A percentile compares a stretch with the other conserved stretches of the same genome.
Evolutionary conservation across 37 sponge, comb jelly and placozoan genomes (phyloP).

Genomic region (Chondrosia reniformis): DNA sequence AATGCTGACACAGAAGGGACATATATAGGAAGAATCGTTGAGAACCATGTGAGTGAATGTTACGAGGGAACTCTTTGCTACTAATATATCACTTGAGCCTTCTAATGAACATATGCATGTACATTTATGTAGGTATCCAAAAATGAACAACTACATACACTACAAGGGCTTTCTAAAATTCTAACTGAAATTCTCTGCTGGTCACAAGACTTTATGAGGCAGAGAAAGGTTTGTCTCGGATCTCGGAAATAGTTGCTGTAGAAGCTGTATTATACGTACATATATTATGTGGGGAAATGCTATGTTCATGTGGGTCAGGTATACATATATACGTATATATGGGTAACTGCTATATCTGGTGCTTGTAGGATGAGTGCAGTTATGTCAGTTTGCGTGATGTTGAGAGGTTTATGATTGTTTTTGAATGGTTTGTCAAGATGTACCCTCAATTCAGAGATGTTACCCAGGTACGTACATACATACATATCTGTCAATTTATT

Average conservation of each 20-base stretch:
- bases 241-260: background rate
- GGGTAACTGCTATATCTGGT: background rate
- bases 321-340: background rate
- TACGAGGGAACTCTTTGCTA: too few species aligned
- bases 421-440: conserved; percentile 49
- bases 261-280: background rate
- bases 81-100: too few species aligned
- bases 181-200: conserved; percentile 50
- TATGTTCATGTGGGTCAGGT: background rate
- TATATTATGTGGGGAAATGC: background rate
- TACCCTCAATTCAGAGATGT: background rate
- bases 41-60: conserved; percentile 60
- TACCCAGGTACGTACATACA: background rate
- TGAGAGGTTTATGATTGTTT: conserved; percentile 78
- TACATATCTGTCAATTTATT: background rate
- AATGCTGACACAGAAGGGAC: conserved; percentile 55
- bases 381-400: conserved; percentile 85
- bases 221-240: conserved; percentile 40
- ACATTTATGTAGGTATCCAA: background rate
- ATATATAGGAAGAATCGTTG: conserved; percentile 75
- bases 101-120: too few species aligned
- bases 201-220: conserved; percentile 82
- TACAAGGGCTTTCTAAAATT: background rate
- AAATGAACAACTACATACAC: background rate
- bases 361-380: conserved; percentile 73